Percentiles rank a stretch among this genome's conserved stretches.
Evolutionary conservation across 2,797 vertebrate species (phyloP).

Genomic region (Pristis pectinata): DNA sequence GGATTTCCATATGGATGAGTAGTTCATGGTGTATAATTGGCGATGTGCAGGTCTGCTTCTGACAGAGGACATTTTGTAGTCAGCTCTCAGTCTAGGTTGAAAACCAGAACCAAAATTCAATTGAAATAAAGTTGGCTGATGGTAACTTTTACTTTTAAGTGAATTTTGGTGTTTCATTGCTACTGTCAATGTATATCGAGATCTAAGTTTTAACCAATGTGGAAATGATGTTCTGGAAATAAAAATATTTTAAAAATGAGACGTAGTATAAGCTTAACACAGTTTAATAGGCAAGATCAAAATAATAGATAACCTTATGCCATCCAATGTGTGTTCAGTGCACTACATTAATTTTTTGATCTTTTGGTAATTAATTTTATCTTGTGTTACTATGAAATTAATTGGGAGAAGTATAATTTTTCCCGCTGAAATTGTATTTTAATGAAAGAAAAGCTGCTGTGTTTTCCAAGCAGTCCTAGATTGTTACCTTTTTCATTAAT

Average conservation of each 20-base stretch:
- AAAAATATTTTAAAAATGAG: conserved; percentile 42
- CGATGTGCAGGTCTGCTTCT: background rate
- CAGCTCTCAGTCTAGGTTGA: background rate
- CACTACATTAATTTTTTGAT: background rate
- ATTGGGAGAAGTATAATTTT: background rate
- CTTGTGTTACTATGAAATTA: background rate
- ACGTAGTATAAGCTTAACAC: conserved; percentile 43
- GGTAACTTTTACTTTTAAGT: background rate
- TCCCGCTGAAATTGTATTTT: conserved; percentile 6
- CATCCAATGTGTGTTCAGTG: background rate
- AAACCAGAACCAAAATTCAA: background rate
- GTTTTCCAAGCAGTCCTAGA: background rate
- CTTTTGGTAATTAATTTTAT: background rate
- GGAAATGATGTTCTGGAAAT: conserved; percentile 34
- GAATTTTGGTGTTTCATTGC: background rate
- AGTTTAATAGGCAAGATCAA: conserved; percentile 48
- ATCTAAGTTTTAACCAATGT: background rate
- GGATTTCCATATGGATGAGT: background rate
- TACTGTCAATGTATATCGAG: background rate
- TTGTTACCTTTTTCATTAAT: background rate
- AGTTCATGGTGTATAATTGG: background rate
- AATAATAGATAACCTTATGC: conserved; percentile 40
- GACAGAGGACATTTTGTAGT: background rate
- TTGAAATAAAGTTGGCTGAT: background rate
- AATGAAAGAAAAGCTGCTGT: background rate